phyloP scores from a whole-genome alignment of 1,140 invertebrate species.

The Leptopilina boulardi region DNA sequence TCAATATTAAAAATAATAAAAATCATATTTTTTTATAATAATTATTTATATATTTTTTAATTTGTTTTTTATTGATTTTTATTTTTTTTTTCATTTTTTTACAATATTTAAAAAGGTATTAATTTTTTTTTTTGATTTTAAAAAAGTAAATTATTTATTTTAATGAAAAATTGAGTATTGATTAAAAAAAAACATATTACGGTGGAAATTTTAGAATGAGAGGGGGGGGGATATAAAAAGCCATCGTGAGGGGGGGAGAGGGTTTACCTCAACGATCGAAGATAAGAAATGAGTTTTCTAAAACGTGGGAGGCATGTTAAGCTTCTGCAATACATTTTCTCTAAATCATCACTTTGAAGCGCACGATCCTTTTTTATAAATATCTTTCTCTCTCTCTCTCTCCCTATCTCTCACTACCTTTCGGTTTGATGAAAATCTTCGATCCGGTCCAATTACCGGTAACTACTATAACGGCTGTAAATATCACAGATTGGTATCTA shows the following conservation, averaged over 20 bases:
- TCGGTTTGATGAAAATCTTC: neutral
- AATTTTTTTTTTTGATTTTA: neutral
- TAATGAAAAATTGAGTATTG: conserved; percentile 58
- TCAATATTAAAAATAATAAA: no score
- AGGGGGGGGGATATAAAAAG: conserved; percentile 52
- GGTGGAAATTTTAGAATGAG: conserved; percentile 50
- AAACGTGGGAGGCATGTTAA: conserved; percentile 18
- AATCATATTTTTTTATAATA: no score
- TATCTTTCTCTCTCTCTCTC: no score
- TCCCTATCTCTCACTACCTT: no score
- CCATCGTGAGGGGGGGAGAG: neutral
- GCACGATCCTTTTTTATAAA: neutral
- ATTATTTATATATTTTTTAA: no score
- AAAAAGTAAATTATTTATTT: no score
- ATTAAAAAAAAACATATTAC: conserved; percentile 67
- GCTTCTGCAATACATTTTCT: neutral
- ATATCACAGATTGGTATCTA: no score
- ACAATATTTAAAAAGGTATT: neutral
- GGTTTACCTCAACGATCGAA: conserved; percentile 30
- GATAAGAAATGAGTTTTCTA: conserved; percentile 24
- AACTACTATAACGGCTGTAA: no score
- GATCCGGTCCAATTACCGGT: neutral
- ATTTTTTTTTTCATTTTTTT: no score
- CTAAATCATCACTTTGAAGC: neutral
- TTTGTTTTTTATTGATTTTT: no score